Evolutionary conservation across 2,888 invertebrate genomes (phyloP).

Genomic region (Agrochola lota): DNA sequence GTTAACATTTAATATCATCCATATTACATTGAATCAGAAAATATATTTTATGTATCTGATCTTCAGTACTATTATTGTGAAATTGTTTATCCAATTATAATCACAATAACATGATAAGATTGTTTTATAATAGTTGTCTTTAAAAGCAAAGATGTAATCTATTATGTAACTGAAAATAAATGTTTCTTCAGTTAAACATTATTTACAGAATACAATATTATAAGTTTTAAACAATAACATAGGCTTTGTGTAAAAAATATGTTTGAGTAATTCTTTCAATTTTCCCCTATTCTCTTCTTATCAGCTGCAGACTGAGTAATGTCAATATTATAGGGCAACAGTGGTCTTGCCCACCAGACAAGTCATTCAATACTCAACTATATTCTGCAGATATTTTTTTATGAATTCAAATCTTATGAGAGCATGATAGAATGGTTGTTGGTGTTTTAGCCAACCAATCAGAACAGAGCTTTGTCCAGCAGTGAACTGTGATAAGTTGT

Average conservation of each 20-base stretch:
- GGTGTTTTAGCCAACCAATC: background rate
- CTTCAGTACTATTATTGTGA: background rate
- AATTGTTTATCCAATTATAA: constrained; percentile 1
- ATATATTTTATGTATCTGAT: constrained; percentile 5
- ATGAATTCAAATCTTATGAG: background rate
- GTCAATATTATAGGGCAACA: background rate
- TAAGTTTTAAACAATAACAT: background rate
- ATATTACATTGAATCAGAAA: constrained; percentile 10
- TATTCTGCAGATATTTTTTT: too few relatives aligned
- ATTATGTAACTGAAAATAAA: constrained; percentile 7
- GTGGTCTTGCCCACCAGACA: background rate
- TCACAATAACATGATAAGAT: constrained; percentile 24
- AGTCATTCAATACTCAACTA: background rate
- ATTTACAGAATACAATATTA: background rate
- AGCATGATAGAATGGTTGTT: background rate
- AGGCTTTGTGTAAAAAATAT: too few relatives aligned
- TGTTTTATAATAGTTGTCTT: constrained; percentile 13
- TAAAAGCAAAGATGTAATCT: background rate
- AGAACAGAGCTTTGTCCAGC: background rate
- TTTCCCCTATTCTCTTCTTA: background rate
- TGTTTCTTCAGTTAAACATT: background rate
- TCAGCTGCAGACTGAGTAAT: background rate
- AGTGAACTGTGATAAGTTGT: background rate
- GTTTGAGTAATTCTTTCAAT: background rate
- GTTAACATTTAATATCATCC: constrained; percentile 5